These are phyloP conservation scores for Aphaenogaster floridana DNA, from an alignment of 1,140 invertebrate genomes.

Conservation along the genomic window DNA sequence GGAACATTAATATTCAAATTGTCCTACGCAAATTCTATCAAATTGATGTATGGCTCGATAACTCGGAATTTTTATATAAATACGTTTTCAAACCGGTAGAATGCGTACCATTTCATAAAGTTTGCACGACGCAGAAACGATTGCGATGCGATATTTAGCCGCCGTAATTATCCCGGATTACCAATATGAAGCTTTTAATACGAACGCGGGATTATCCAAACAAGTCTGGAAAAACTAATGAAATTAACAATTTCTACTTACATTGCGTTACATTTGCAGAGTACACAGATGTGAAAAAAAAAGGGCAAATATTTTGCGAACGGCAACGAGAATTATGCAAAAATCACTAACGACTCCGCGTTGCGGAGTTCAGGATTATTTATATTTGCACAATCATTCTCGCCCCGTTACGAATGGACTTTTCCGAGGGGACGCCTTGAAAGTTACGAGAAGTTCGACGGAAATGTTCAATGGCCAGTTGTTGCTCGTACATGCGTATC, in stretches of 20 bases:
- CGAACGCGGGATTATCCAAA: background rate
- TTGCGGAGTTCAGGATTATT: background rate
- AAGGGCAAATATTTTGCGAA: background rate
- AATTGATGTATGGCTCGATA: background rate
- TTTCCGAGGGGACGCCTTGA: background rate
- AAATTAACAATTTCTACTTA: constrained; percentile 33
- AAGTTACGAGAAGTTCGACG: constrained; percentile 28
- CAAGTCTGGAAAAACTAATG: background rate
- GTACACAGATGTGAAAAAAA: background rate
- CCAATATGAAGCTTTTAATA: background rate
- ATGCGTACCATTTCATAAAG: constrained; percentile 11
- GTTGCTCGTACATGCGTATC: constrained; percentile 28
- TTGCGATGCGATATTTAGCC: constrained; percentile 14
- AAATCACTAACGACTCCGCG: background rate
- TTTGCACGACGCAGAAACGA: background rate
- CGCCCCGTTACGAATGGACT: background rate
- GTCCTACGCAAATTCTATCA: background rate
- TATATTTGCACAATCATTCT: background rate
- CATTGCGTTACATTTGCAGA: background rate
- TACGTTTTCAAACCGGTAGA: background rate
- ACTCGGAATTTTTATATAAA: constrained; percentile 5
- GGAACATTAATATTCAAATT: constrained; percentile 31
- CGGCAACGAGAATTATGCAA: constrained; percentile 1
- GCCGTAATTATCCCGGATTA: constrained; percentile 17
- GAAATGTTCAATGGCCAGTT: constrained; percentile 27